These are phyloP conservation scores for Lampropteryx suffumata DNA, from an alignment of 2,888 invertebrate species.

Conservation along the genomic window DNA sequence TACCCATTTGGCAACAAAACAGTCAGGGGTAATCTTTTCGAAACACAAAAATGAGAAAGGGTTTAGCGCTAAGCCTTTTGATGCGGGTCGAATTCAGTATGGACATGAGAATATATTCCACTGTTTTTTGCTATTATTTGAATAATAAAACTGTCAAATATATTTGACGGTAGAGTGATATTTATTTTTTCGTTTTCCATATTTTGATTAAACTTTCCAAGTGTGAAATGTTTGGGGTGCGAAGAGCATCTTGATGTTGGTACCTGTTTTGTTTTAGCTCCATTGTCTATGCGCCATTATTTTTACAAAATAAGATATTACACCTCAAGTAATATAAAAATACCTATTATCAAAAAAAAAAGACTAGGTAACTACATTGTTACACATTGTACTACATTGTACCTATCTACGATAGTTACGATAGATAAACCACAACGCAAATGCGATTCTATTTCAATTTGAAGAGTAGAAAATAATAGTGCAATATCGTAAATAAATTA, in stretches of 20 bases:
- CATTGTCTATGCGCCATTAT: too few species aligned
- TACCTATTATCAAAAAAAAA: too few species aligned
- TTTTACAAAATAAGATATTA: too few species aligned
- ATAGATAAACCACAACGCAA: too few species aligned
- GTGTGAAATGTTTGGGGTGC: constrained; percentile 17
- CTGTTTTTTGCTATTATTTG: constrained; percentile 73
- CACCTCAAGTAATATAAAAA: too few species aligned
- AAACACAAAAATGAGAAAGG: constrained; percentile 77
- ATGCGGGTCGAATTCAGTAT: constrained; percentile 79
- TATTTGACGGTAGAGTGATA: constrained; percentile 67
- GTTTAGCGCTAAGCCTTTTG: constrained; percentile 75
- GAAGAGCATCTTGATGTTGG: background rate
- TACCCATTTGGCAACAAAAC: constrained; percentile 72
- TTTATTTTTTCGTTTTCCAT: constrained; percentile 57
- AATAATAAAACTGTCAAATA: constrained; percentile 76
- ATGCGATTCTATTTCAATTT: background rate
- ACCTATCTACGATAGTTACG: too few species aligned
- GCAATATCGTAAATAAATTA: constrained; percentile 33
- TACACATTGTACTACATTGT: too few species aligned
- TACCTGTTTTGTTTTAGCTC: too few species aligned
- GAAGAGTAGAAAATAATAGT: constrained; percentile 14
- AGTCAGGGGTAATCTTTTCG: constrained; percentile 73
- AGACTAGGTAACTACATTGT: too few species aligned
- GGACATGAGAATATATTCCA: constrained; percentile 74
- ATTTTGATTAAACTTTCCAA: constrained; percentile 40